phyloP scores from a whole-genome alignment of 2,113 vertebrate species.

The Clupea harengus region DNA sequence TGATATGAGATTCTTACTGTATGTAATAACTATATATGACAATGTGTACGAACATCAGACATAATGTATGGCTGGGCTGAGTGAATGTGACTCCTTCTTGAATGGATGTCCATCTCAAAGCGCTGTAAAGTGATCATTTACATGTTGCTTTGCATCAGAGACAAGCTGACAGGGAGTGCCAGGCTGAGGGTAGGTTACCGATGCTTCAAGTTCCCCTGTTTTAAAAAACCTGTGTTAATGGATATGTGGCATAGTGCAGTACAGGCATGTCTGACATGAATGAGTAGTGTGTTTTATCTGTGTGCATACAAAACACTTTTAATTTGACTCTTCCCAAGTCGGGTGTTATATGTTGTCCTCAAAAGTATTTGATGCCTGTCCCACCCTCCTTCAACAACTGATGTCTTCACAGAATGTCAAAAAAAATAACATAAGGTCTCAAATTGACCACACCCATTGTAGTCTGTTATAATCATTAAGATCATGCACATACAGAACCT shows the following conservation, averaged over 20 bases:
- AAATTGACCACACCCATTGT: not conserved
- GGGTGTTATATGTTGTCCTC: not conserved
- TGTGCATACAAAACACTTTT: not conserved
- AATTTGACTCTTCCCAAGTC: not conserved
- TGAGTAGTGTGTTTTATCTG: too few relatives aligned
- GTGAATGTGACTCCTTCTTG: not conserved
- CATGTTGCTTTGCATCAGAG: conserved; percentile 33
- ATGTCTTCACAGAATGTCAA: not conserved
- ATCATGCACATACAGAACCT: not conserved
- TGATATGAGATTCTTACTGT: not conserved
- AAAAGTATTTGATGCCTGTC: not conserved
- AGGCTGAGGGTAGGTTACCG: not conserved
- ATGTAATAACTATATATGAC: not conserved
- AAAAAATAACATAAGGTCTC: not conserved
- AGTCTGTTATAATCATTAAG: not conserved
- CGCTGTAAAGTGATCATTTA: conserved; percentile 25
- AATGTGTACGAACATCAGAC: not conserved
- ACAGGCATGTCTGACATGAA: not conserved
- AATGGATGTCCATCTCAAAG: conserved; percentile 26
- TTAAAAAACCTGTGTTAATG: not conserved
- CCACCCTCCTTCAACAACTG: not conserved
- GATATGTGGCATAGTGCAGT: not conserved
- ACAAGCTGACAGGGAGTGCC: not conserved
- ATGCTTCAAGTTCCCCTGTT: not conserved
- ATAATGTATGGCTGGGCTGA: not conserved